Evolutionary conservation across 2,888 invertebrate genomes (phyloP), one percentile per base, ranked within the genome.

Genomic region (Branchipolynoe longqiensis): DNA sequence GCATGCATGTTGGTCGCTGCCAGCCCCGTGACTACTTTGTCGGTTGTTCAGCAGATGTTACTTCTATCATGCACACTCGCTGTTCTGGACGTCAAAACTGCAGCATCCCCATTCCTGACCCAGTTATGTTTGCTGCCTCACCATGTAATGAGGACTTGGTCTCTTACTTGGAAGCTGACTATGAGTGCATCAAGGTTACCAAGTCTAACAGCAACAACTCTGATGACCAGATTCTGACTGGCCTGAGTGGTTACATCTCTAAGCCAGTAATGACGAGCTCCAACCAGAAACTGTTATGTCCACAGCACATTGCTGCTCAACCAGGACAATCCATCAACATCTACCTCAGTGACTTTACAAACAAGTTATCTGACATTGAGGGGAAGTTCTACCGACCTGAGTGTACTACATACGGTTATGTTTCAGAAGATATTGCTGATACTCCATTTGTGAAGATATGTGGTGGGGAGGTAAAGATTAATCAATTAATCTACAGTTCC

Each of bases 131-230:
- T 48, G 48, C 74, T 36, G 56, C 48, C 25, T 84, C 58, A 28
- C 82, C 84, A 54, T 88, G 87, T 58, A 85, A 84, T 6, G 81
- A 64, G 22, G 86, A 88, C 33, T 82, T 87, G 40, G 87, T 88
- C 8, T 69, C 86, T n/a, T 88, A 88, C 56, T 86, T 88, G 82
- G 86, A 87, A 12, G 87, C 84, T 3, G 85, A 85, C n/a, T 88
- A 85, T 62, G 74, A 54, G 18, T 87, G 87, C 78, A 56, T 85
- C 28, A 58, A 54, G 83, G 87, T 73, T 4, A 18, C 73, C 22
- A 38, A 33, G 22, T 73, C 12, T 14, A 38, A 38, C 22, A 6
- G 8, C 33, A 40, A 33, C 8, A 40, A 28, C 41, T 73, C 38
- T 40, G 18, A 18, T 25, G 3, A 41, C 14, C 12, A 25, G 8